Conservation (phyloP, 2,113 vertebrate species). For the Pollimyrus isidori region DNA sequence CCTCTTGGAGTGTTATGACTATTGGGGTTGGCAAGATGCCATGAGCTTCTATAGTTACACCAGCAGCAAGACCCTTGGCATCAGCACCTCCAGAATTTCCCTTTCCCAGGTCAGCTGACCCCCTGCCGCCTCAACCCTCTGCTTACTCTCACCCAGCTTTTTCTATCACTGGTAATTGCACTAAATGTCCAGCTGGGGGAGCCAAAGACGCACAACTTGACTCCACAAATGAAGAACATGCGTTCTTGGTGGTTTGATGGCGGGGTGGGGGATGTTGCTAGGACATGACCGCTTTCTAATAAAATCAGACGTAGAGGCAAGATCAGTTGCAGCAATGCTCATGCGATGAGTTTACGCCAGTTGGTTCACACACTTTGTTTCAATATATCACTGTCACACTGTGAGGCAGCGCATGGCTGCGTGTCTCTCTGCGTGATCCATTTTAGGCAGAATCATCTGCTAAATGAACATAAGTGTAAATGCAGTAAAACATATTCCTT, state of each 20-base stretch:
- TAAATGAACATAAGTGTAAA: background rate
- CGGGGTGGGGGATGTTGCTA: background rate
- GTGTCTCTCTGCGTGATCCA: no score
- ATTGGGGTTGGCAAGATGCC: conserved; percentile 75
- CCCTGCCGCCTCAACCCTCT: background rate
- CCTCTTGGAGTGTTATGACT: conserved; percentile 83
- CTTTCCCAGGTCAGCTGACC: conserved; percentile 73
- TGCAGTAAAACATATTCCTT: background rate
- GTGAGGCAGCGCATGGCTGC: no score
- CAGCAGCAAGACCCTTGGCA: conserved; percentile 79
- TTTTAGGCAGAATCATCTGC: background rate
- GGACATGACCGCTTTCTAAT: background rate
- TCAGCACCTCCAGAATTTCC: conserved; percentile 77
- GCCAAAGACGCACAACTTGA: background rate
- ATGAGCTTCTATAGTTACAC: conserved; percentile 87
- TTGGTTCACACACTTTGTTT: background rate
- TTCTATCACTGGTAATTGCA: background rate
- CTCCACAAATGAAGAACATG: background rate
- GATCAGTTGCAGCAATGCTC: background rate
- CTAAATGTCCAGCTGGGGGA: background rate
- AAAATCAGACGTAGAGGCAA: background rate
- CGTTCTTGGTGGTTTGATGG: background rate
- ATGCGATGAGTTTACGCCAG: background rate
- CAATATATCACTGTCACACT: no score
- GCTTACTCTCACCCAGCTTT: background rate